These are phyloP conservation scores for Spea bombifrons DNA, from an alignment of 2,113 vertebrate species.

Conservation along the genomic window DNA sequence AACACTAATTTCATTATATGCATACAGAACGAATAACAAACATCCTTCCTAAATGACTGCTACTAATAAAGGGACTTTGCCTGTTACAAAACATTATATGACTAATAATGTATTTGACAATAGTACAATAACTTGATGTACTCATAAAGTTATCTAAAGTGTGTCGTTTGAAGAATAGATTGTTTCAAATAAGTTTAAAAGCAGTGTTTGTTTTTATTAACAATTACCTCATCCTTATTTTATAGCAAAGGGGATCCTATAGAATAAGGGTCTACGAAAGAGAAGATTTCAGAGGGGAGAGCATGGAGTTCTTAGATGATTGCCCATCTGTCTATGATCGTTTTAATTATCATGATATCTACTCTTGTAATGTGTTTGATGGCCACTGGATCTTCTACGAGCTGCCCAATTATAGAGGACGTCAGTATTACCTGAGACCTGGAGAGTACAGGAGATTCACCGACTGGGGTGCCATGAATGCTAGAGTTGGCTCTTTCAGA, in stretches of 20 bases:
- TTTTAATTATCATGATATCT: slow-evolving; percentile 71
- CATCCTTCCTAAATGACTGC: too few species aligned
- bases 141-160: too few species aligned
- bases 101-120: too few species aligned
- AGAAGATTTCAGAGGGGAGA: slow-evolving; percentile 70
- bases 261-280: slow-evolving; percentile 74
- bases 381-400: slow-evolving; percentile 78
- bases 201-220: not conserved
- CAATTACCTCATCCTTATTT: slow-evolving; percentile 28
- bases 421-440: slow-evolving; percentile 71
- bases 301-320: slow-evolving; percentile 73
- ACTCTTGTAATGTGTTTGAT: slow-evolving; percentile 72
- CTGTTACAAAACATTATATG: too few species aligned
- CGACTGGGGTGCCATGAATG: slow-evolving; percentile 70
- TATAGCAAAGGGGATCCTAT: slow-evolving; percentile 69
- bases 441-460: slow-evolving; percentile 73
- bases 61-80: too few species aligned
- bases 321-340: slow-evolving; percentile 71
- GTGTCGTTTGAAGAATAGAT: not conserved
- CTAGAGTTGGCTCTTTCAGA: slow-evolving; percentile 64
- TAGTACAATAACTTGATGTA: too few species aligned
- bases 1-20: too few species aligned
- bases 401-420: slow-evolving; percentile 70
- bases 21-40: too few species aligned
- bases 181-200: not conserved